Percentiles rank a stretch among this genome's conserved stretches.
Conservation (phyloP, 1,140 invertebrate species). For the Diabrotica virgifera region DNA sequence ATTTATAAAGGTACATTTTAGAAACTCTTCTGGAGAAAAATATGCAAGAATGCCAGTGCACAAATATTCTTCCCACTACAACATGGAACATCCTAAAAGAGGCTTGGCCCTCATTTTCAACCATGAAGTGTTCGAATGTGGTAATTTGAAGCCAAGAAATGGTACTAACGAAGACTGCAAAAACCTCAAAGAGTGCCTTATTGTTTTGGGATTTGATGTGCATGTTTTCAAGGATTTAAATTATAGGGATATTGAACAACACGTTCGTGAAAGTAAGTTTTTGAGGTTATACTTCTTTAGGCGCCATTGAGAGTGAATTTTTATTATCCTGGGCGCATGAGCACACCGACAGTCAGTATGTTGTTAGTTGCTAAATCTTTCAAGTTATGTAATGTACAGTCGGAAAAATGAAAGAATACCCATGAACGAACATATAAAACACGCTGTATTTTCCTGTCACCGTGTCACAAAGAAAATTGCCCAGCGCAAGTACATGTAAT, state of each 20-base stretch:
- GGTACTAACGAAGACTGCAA: constrained; percentile 52
- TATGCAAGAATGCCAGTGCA: constrained; percentile 62
- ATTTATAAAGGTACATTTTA: constrained; percentile 8
- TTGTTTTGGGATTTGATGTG: constrained; percentile 60
- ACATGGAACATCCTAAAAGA: constrained; percentile 80
- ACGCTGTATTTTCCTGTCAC: too few species aligned
- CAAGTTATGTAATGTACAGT: too few species aligned
- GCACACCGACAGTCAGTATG: too few species aligned
- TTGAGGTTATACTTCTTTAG: too few species aligned
- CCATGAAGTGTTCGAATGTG: constrained; percentile 72
- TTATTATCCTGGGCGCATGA: too few species aligned
- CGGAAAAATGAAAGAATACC: too few species aligned
- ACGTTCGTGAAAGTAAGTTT: constrained; percentile 41
- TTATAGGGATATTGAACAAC: constrained; percentile 53
- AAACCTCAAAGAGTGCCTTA: constrained; percentile 45
- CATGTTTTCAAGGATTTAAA: constrained; percentile 57
- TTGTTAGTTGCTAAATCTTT: too few species aligned
- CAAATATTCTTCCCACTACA: constrained; percentile 72
- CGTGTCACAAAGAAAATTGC: too few species aligned
- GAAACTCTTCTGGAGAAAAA: constrained; percentile 25
- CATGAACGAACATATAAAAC: too few species aligned
- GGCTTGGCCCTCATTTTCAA: constrained; percentile 88
- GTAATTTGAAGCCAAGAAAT: constrained; percentile 40
- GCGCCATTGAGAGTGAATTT: too few species aligned
- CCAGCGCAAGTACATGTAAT: too few species aligned